phyloP scores from a whole-genome alignment of 1,140 invertebrate species.

The Philotrypesis tridentata region DNA sequence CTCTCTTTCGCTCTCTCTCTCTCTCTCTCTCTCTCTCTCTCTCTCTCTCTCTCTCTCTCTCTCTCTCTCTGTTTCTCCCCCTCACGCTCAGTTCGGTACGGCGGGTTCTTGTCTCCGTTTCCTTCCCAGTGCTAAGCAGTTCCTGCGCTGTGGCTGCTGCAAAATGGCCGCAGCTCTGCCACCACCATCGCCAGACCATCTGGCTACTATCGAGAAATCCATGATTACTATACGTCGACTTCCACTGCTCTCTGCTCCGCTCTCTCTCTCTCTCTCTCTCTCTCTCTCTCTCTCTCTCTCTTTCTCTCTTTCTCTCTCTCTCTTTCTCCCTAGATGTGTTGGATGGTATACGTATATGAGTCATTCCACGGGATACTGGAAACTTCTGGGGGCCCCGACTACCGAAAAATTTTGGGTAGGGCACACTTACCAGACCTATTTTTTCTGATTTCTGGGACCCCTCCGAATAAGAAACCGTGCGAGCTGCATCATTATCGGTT shows the following conservation, averaged over 20 bases:
- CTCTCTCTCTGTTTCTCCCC: slow-evolving; percentile 18
- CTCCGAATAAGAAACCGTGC: no score
- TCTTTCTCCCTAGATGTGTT: no score
- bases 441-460: no score
- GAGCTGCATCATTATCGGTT: no score
- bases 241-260: slow-evolving; percentile 27
- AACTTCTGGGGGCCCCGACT: no score
- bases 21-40: slow-evolving; percentile 3
- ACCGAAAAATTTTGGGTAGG: no score
- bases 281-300: slow-evolving; percentile 23
- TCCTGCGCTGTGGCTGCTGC: slow-evolving; percentile 47
- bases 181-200: slow-evolving; percentile 47
- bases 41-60: slow-evolving; percentile 20
- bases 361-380: no score
- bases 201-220: slow-evolving; percentile 50
- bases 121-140: slow-evolving; percentile 49
- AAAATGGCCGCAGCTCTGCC: slow-evolving; percentile 46
- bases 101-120: slow-evolving; percentile 45
- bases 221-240: slow-evolving; percentile 46
- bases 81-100: slow-evolving; percentile 42
- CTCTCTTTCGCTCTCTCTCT: slow-evolving; percentile 20
- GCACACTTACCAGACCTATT: no score
- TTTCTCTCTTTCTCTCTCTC: neutral
- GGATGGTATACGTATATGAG: no score
- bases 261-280: slow-evolving; percentile 45